Conservation (phyloP, 2,113 vertebrate species). For the rabbit (Oryctolagus cuniculus) region DNA sequence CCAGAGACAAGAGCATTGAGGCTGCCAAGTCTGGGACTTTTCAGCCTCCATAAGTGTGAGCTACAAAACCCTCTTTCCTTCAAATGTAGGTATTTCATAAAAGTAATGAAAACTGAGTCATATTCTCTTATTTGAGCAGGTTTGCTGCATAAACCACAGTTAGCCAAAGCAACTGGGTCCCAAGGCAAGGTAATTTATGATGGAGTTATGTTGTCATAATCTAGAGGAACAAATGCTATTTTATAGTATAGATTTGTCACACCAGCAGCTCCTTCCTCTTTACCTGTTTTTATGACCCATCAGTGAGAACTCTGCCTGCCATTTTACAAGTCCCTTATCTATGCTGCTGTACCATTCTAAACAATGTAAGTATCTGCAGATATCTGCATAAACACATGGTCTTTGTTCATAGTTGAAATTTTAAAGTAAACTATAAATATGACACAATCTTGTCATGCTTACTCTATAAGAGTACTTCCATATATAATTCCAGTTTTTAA, state of each 20-base stretch:
- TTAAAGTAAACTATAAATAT: conserved; percentile 22
- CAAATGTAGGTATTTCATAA: no score
- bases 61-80: no score
- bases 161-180: not conserved
- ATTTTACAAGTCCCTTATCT: conserved; percentile 18
- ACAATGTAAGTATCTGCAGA: not conserved
- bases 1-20: no score
- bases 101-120: not conserved
- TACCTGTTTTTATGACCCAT: conserved; percentile 31
- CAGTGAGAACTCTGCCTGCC: not conserved
- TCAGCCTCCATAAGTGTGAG: no score
- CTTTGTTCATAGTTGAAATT: conserved; percentile 35
- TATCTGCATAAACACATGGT: conserved; percentile 12
- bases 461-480: not conserved
- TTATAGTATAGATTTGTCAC: conserved; percentile 28
- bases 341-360: not conserved
- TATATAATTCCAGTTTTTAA: conserved; percentile 28
- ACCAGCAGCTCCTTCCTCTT: not conserved
- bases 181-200: not conserved
- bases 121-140: not conserved
- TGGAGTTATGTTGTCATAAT: not conserved
- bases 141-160: not conserved
- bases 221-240: not conserved
- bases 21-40: no score
- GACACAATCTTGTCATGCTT: conserved; percentile 2